phyloP scores from a whole-genome alignment of 30 jellyfish, hydroid and myxozoan species.

The Chrysaora quinquecirrha region DNA sequence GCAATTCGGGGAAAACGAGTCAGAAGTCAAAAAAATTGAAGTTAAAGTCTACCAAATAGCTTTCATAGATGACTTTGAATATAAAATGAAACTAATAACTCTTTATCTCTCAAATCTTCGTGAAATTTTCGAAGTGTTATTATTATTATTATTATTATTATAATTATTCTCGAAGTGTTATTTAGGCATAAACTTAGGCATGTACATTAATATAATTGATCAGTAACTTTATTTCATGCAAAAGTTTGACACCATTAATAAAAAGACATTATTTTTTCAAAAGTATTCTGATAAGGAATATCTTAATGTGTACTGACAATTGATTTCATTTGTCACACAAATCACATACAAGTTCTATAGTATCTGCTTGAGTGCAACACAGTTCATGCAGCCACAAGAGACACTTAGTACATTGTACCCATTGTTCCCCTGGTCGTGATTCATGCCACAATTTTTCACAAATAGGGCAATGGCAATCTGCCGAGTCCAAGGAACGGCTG shows the following conservation, averaged over 20 bases:
- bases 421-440: neutral
- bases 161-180: too few species aligned
- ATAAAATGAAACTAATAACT: neutral
- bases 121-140: neutral
- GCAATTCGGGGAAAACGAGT: conserved; percentile 1
- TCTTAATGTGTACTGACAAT: too few species aligned
- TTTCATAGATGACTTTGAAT: neutral
- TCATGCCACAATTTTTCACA: neutral
- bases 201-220: neutral
- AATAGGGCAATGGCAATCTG: neutral
- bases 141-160: too few species aligned
- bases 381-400: conserved; percentile 10
- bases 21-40: neutral
- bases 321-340: neutral
- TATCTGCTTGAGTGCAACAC: conserved; percentile 11
- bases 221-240: neutral
- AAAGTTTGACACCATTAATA: neutral
- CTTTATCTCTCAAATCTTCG: neutral
- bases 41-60: neutral
- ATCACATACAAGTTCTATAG: neutral
- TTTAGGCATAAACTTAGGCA: too few species aligned
- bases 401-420: conserved; percentile 16
- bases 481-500: neutral
- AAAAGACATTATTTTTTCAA: neutral
- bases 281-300: neutral